Conservation (phyloP, 2,888 invertebrate genomes). For the Lasioglossum morio region DNA sequence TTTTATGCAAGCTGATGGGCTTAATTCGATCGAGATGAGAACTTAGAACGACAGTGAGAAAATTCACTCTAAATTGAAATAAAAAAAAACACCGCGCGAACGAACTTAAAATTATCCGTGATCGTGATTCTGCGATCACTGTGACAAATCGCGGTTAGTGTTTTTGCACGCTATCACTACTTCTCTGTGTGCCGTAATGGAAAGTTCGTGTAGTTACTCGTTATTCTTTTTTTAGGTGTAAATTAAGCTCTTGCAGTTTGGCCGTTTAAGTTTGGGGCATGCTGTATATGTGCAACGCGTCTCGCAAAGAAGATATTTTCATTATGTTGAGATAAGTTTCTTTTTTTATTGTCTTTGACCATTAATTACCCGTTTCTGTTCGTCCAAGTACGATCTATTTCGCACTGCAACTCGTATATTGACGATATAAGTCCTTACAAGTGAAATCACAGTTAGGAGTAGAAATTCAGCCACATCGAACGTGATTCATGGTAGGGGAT, state of each 20-base stretch:
- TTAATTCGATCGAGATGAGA: too few species aligned
- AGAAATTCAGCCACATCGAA: slow-evolving; percentile 15
- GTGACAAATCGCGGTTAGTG: too few species aligned
- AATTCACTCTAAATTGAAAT: too few species aligned
- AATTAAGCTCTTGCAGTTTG: not conserved
- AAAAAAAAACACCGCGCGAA: too few species aligned
- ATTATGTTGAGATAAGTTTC: not conserved
- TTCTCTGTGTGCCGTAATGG: too few species aligned
- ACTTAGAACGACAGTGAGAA: too few species aligned
- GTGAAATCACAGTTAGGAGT: slow-evolving; percentile 52
- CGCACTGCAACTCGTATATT: slow-evolving; percentile 10
- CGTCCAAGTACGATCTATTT: slow-evolving; percentile 19
- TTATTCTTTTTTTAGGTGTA: not conserved
- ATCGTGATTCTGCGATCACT: too few species aligned
- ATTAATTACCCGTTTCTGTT: slow-evolving; percentile 14
- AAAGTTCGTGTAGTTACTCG: not conserved
- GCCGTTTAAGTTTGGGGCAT: not conserved
- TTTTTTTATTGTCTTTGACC: not conserved
- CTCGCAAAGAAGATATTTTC: not conserved
- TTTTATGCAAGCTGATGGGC: too few species aligned
- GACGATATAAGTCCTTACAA: slow-evolving; percentile 37
- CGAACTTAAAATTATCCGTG: too few species aligned
- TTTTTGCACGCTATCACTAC: too few species aligned
- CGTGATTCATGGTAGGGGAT: slow-evolving; percentile 5
- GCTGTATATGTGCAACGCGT: not conserved